Conservation (phyloP, 2,113 vertebrate genomes). For the Python bivittatus region DNA sequence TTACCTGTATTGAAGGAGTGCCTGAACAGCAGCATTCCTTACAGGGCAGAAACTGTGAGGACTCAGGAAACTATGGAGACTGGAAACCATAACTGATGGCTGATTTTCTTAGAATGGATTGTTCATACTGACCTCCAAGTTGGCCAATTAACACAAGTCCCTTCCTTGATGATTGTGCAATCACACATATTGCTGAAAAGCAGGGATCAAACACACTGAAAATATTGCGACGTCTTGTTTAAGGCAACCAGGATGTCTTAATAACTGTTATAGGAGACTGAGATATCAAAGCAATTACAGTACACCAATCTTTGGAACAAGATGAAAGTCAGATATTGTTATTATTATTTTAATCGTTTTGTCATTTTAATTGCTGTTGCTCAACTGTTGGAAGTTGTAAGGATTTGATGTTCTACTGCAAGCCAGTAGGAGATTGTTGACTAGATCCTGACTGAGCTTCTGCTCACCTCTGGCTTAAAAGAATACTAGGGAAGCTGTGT, state of each 20-base stretch:
- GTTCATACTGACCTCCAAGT: not conserved
- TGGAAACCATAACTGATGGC: not conserved
- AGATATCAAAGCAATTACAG: not conserved
- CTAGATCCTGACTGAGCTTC: too few relatives aligned
- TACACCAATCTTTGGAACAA: not conserved
- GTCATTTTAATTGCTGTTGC: too few relatives aligned
- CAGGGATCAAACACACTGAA: not conserved
- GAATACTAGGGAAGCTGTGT: too few relatives aligned
- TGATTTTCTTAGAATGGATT: not conserved
- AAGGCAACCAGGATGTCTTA: not conserved
- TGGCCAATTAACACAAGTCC: not conserved
- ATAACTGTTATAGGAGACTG: not conserved
- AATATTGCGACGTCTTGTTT: not conserved
- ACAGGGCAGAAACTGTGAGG: too few relatives aligned
- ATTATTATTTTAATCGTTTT: too few relatives aligned
- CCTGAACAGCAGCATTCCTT: too few relatives aligned
- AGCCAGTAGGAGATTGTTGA: too few relatives aligned
- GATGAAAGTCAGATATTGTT: not conserved
- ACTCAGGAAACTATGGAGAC: too few relatives aligned
- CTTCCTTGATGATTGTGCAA: not conserved
- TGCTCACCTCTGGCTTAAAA: too few relatives aligned
- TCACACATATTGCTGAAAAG: not conserved
- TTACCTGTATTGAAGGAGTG: too few relatives aligned
- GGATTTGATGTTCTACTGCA: too few relatives aligned
- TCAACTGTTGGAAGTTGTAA: too few relatives aligned